Percentiles rank a stretch among this genome's conserved stretches.
These are phyloP conservation scores for Diarsia brunnea DNA, from an alignment of 2,888 invertebrate genomes.

Conservation along the genomic window DNA sequence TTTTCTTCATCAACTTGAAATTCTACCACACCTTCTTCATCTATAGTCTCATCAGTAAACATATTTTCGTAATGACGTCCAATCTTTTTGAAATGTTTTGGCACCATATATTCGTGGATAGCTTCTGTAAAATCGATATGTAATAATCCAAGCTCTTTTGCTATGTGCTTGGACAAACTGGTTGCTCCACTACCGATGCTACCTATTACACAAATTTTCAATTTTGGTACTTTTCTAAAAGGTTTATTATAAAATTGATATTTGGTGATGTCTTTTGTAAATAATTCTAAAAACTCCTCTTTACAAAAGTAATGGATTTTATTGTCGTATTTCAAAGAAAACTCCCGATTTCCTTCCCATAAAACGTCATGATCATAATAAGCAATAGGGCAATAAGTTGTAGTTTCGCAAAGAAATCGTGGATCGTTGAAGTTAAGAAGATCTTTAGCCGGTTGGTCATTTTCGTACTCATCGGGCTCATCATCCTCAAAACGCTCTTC, in stretches of 20 bases:
- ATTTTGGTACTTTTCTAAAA: constrained; percentile 84
- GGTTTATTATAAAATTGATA: constrained; percentile 87
- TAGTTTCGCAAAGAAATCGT: constrained; percentile 90
- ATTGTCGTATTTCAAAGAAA: constrained; percentile 87
- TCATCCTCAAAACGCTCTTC: constrained; percentile 74
- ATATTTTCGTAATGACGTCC: constrained; percentile 85
- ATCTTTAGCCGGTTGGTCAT: constrained; percentile 73
- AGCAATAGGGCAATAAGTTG: constrained; percentile 92
- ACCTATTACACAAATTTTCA: constrained; percentile 91
- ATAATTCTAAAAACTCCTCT: constrained; percentile 86
- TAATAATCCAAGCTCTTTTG: constrained; percentile 89
- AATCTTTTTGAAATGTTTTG: constrained; percentile 85
- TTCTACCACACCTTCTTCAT: constrained; percentile 80
- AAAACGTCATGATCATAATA: constrained; percentile 88
- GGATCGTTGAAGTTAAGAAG: constrained; percentile 76
- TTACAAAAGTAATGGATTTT: constrained; percentile 90
- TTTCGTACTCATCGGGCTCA: constrained; percentile 74
- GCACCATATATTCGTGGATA: constrained; percentile 80
- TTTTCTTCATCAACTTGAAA: constrained; percentile 83
- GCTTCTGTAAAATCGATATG: constrained; percentile 87
- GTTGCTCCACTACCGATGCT: constrained; percentile 90
- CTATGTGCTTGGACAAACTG: constrained; percentile 85
- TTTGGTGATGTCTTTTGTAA: constrained; percentile 86
- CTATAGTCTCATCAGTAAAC: constrained; percentile 78
- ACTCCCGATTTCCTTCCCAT: constrained; percentile 92